Evolutionary conservation across 1,140 invertebrate genomes (phyloP).

Genomic region (Gryllus bimaculatus): DNA sequence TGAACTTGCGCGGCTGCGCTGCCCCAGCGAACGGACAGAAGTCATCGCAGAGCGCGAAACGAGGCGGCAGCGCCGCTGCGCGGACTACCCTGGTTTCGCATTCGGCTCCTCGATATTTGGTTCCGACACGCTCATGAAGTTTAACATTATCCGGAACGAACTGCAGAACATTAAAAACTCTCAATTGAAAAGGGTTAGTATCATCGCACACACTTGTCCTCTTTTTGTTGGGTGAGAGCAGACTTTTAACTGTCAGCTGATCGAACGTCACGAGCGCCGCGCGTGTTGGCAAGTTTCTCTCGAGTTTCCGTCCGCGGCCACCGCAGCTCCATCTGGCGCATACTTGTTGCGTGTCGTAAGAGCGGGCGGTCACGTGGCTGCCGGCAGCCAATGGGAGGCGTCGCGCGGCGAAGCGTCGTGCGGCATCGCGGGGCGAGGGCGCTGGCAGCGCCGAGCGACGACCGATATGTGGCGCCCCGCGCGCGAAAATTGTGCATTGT

Average conservation of each 20-base stretch:
- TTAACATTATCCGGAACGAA: constrained; percentile 92
- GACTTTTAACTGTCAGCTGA: not conserved
- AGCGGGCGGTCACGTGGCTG: not conserved
- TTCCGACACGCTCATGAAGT: constrained; percentile 96
- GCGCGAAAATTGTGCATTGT: no score
- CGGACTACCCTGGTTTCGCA: constrained; percentile 84
- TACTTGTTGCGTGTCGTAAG: constrained; percentile 7
- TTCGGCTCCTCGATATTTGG: constrained; percentile 88
- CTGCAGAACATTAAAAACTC: constrained; percentile 95
- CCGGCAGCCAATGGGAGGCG: not conserved
- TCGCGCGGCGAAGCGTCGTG: not conserved
- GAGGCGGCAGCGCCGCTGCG: constrained; percentile 54
- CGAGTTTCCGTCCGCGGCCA: not conserved
- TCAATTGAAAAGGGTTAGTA: constrained; percentile 90
- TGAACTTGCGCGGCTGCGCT: constrained; percentile 70
- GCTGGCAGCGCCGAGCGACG: no score
- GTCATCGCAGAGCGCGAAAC: constrained; percentile 74
- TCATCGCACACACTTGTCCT: constrained; percentile 13
- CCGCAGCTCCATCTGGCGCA: not conserved
- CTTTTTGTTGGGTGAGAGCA: not conserved
- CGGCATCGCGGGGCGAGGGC: not conserved
- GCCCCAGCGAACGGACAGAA: constrained; percentile 78
- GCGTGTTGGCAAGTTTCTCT: not conserved
- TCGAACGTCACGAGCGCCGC: not conserved
- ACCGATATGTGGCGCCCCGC: no score